Evolutionary conservation across 2,113 vertebrate species (phyloP), one percentile per base, ranked within the genome.

Genomic region (Nestor notabilis): DNA sequence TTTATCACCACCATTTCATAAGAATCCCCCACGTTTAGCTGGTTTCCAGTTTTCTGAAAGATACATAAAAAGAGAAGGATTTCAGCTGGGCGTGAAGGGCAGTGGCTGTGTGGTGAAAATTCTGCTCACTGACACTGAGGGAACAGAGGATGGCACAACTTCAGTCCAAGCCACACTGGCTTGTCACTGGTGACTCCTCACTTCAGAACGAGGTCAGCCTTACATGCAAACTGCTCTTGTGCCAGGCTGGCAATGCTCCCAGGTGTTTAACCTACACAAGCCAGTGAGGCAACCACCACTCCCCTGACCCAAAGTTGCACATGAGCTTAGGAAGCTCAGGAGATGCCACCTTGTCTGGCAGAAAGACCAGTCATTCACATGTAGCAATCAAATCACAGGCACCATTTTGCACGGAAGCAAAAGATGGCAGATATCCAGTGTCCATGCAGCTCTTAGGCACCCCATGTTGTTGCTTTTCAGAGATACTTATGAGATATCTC

Each of bases 181-280:
- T 72, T 27, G 7, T 56, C 58, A 24, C 50, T 33, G 11, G 15
- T 6, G 25, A 53, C 33, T 31, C 29, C 7, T 31, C 19, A 9
- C 7, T 29, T 20, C 24, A 72, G 5, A 9, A 13, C 28, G 29
- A 8, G 9, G 11, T 17, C n/a, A 63, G 29, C 43, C 31, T 53
- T 50, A 5, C 2, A 0, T 13, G 29, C 21, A 7, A 50, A 28
- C 17, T 6, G 13, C 10, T 17, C 20, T 23, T 7, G 2, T 13
- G 35, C 21, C n/a, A 46, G 41, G 31, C 35, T 71, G 31, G 29
- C 12, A 65, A 49, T 13, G 10, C 13, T 92, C 19, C 25, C 37
- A 4, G 7, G 10, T 35, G 31, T 69, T 79, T 35, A 69, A 16
- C 6, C 10, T 31, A n/a, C 37, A 28, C n/a, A 47, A 47, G 58